phyloP scores from a whole-genome alignment of 2,888 invertebrate genomes.

The Lithophane semibrunnea region DNA sequence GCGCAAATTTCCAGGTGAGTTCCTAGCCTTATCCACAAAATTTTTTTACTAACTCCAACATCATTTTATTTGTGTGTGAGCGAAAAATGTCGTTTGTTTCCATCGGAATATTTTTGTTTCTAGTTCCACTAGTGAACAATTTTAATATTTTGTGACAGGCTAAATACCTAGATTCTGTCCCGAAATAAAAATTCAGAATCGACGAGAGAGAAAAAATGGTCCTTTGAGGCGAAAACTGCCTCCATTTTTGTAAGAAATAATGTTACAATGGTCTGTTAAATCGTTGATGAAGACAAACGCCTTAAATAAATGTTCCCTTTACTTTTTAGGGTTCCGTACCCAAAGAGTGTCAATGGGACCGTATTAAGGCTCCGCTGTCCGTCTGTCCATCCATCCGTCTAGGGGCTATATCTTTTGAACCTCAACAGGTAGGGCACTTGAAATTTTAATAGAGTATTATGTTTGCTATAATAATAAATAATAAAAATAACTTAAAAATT shows the following conservation, averaged over 20 bases:
- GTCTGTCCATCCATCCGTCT: neutral
- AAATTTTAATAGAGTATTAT: neutral
- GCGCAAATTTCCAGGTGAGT: neutral
- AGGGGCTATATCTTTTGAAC: neutral
- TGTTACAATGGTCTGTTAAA: slow-evolving; percentile 46
- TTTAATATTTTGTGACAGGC: slow-evolving; percentile 30
- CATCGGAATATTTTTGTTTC: slow-evolving; percentile 26
- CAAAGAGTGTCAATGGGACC: neutral
- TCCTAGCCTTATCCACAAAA: neutral
- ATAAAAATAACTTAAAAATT: neutral
- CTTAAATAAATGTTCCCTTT: slow-evolving; percentile 34
- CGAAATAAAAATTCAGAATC: slow-evolving; percentile 46
- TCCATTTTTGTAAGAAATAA: slow-evolving; percentile 46
- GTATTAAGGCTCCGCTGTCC: neutral
- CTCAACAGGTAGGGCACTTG: no score
- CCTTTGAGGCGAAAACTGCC: slow-evolving; percentile 22
- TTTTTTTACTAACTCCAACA: neutral
- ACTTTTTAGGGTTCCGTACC: slow-evolving; percentile 2
- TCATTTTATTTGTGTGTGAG: slow-evolving; percentile 1
- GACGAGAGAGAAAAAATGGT: slow-evolving; percentile 28
- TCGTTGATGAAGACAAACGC: slow-evolving; percentile 52
- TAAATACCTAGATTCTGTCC: slow-evolving; percentile 38
- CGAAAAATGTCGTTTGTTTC: slow-evolving; percentile 5
- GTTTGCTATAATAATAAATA: neutral
- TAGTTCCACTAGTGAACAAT: neutral